Evolutionary conservation across 2,888 invertebrate species (phyloP), one percentile per base, ranked within the genome.

Genomic region (Nomada ruficornis): DNA sequence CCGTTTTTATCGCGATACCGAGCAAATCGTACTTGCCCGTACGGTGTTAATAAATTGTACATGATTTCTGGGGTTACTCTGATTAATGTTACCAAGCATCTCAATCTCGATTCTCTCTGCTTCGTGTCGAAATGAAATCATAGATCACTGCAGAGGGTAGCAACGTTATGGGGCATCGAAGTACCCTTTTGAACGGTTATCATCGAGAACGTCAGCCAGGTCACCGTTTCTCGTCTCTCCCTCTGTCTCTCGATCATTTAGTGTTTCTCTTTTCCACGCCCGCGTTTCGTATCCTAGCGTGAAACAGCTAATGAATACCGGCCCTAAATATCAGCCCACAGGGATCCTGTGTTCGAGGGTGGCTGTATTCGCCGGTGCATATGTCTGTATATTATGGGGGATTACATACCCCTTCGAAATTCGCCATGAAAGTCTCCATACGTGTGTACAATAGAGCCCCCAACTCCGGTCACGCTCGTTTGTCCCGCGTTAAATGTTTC

Each of bases 251-350:
- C 47, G n/a, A 18, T 50, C 63, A n/a, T 20, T 60, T 26, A n/a
- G 5, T 26, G 26, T 13, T 23, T 80, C 74, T 81, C 75, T 11
- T 65, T 62, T 69, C 47, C 29, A 26, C 47, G 10, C 26, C 11
- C 50, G 26, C 26, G 59, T 26, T 52, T 80, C 70, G 71, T 78
- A 82, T 64, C 63, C 77, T 80, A 79, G 88, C 84, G 91, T 87
- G 91, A 91, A 91, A 89, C 91, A 92, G 93, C 93, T 94, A 94
- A 94, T 94, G 94, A 94, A 94, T 94, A 94, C 93, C 92, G 91
- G 92, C 91, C 93, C 93, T 93, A 93, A 93, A 93, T 92, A 93
- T 93, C 93, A 90, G 92, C 91, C 93, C 93, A 77, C 88, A 88
- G 93, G 93, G 93, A 93, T 82, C 86, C 77, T 47, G 47, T 47